Percentiles rank a stretch among this genome's conserved stretches.
phyloP scores from a whole-genome alignment of 2,797 vertebrate genomes.

The Peromyscus melanophrys region DNA sequence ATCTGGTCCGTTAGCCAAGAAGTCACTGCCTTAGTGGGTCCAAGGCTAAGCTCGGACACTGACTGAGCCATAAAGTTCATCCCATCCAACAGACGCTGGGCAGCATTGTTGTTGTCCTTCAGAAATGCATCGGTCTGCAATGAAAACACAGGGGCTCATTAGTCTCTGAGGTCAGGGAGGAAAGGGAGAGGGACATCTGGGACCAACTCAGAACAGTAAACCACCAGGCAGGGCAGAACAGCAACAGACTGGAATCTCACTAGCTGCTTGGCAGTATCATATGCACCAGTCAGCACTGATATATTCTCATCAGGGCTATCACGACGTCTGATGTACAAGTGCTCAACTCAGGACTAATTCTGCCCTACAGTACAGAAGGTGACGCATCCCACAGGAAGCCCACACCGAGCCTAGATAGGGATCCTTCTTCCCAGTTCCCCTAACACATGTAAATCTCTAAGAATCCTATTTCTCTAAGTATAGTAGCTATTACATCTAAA shows the following conservation, averaged over 20 bases:
- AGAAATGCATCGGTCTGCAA: slow-evolving; percentile 96
- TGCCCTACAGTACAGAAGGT: neutral
- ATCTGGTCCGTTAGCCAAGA: slow-evolving; percentile 99
- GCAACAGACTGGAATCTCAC: neutral
- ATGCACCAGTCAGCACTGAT: neutral
- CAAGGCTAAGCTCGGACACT: slow-evolving; percentile 97
- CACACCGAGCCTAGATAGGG: neutral
- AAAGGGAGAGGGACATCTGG: neutral
- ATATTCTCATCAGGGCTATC: neutral
- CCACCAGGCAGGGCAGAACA: neutral
- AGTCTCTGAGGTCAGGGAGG: neutral
- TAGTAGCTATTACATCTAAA: neutral
- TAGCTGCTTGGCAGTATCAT: neutral
- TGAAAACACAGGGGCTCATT: neutral
- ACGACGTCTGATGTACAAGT: neutral
- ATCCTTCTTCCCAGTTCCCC: neutral
- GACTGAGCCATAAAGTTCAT: slow-evolving; percentile 99
- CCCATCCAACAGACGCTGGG: slow-evolving; percentile 98
- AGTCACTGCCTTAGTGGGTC: slow-evolving; percentile 98
- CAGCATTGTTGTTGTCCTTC: slow-evolving; percentile 99
- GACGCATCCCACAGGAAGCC: neutral
- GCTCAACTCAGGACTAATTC: neutral
- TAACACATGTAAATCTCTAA: neutral
- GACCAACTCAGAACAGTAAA: neutral
- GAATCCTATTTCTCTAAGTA: neutral